Conservation (phyloP, 2,888 invertebrate genomes). For the Zaprionus lineosus region DNA sequence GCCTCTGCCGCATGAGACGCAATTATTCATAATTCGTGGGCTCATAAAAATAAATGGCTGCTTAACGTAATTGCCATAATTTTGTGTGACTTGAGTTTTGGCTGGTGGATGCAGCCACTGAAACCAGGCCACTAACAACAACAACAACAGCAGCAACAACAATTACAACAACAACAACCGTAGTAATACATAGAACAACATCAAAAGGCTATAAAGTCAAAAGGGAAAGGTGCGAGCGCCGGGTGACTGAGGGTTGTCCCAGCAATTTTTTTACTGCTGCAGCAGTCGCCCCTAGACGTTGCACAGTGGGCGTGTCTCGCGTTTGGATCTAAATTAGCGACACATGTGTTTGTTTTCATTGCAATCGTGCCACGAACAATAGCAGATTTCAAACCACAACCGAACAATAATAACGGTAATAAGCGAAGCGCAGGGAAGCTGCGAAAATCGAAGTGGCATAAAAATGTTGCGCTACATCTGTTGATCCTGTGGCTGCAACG, state of each 20-base stretch:
- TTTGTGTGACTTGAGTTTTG: conserved; percentile 71
- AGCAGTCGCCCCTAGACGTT: neutral
- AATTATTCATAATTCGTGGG: conserved; percentile 76
- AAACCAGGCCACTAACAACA: conserved; percentile 17
- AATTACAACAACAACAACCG: conserved; percentile 2
- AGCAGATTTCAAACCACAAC: neutral
- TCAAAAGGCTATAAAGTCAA: neutral
- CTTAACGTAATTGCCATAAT: conserved; percentile 77
- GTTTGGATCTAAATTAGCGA: conserved; percentile 57
- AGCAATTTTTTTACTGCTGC: conserved; percentile 33
- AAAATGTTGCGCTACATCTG: conserved; percentile 66
- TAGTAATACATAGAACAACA: conserved; percentile 1
- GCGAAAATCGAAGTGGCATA: conserved; percentile 10
- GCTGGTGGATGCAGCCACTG: conserved; percentile 22
- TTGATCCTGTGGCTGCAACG: conserved; percentile 36
- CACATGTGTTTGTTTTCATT: conserved; percentile 58
- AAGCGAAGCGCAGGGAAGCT: conserved; percentile 2
- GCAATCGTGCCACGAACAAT: conserved; percentile 6
- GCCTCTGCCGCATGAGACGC: conserved; percentile 31
- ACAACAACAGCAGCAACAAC: conserved; percentile 8
- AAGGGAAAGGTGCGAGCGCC: neutral
- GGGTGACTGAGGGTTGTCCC: conserved; percentile 41
- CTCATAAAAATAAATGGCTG: conserved; percentile 76
- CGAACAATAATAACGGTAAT: conserved; percentile 25
- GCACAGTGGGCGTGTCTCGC: conserved; percentile 53